These are phyloP conservation scores for Pyrocephalus nanus DNA, from an alignment of 2,797 vertebrate species.

Conservation along the genomic window DNA sequence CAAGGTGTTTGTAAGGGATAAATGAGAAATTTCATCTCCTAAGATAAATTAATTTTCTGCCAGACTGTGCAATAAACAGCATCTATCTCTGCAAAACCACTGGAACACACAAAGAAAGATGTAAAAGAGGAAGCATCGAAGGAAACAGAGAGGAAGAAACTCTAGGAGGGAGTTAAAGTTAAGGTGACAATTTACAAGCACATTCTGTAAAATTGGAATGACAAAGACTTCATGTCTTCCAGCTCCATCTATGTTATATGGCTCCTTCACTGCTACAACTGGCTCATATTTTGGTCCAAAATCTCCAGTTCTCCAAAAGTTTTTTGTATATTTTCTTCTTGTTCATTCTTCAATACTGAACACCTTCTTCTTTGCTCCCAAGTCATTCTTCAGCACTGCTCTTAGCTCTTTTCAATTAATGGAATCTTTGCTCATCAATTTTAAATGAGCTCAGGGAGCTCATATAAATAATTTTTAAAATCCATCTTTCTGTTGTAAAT, in stretches of 20 bases:
- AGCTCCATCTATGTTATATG: not conserved
- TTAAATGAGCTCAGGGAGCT: slow-evolving; percentile 14
- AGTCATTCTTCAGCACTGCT: not conserved
- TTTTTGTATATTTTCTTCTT: not conserved
- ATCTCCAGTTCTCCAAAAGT: not conserved
- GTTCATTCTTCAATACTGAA: not conserved
- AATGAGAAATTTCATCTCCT: not conserved
- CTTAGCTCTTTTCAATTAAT: slow-evolving; percentile 8
- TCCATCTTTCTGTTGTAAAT: not conserved
- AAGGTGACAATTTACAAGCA: not conserved
- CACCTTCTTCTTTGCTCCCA: not conserved
- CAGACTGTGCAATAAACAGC: not conserved
- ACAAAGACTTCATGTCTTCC: not conserved
- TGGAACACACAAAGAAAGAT: not conserved
- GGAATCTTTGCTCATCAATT: not conserved
- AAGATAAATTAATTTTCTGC: not conserved
- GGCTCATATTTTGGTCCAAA: not conserved
- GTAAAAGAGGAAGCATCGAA: not conserved
- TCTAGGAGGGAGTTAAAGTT: not conserved
- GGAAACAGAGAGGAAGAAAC: not conserved
- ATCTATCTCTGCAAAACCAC: not conserved
- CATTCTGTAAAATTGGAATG: not conserved
- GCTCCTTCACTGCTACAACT: not conserved
- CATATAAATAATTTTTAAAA: not conserved
- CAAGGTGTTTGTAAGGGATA: not conserved